Percentiles rank a stretch among this genome's conserved stretches.
Conservation (phyloP, 2,113 vertebrate genomes). For the Anarrhichthys ocellatus region DNA sequence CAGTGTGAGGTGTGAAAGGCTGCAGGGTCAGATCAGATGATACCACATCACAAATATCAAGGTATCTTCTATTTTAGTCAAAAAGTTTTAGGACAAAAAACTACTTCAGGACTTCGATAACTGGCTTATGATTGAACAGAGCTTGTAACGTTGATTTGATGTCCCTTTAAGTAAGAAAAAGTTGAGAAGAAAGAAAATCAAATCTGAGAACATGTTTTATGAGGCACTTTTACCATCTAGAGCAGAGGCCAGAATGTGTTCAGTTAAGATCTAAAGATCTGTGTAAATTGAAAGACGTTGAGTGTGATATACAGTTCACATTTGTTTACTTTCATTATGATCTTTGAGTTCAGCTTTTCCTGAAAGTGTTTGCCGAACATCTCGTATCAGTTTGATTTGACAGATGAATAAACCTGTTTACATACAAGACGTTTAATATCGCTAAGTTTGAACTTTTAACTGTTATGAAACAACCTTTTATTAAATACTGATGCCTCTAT, state of each 20-base stretch:
- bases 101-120: background rate
- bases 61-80: background rate
- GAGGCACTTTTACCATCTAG: background rate
- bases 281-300: no score
- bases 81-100: background rate
- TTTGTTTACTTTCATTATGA: no score
- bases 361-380: no score
- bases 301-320: no score
- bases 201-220: background rate
- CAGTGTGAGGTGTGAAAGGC: slow-evolving; percentile 31
- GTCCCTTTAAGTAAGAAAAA: background rate
- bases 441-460: no score
- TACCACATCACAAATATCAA: background rate
- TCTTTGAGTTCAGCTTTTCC: no score
- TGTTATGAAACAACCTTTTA: no score
- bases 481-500: no score
- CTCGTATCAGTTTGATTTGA: no score
- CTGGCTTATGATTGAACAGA: background rate
- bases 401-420: no score
- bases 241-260: background rate
- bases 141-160: background rate
- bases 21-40: background rate
- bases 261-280: background rate
- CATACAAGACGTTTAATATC: no score
- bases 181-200: background rate